Evolutionary conservation across 2,113 vertebrate species (phyloP), one percentile per base, ranked within the genome.

Genomic region (Sturnira hondurensis): DNA sequence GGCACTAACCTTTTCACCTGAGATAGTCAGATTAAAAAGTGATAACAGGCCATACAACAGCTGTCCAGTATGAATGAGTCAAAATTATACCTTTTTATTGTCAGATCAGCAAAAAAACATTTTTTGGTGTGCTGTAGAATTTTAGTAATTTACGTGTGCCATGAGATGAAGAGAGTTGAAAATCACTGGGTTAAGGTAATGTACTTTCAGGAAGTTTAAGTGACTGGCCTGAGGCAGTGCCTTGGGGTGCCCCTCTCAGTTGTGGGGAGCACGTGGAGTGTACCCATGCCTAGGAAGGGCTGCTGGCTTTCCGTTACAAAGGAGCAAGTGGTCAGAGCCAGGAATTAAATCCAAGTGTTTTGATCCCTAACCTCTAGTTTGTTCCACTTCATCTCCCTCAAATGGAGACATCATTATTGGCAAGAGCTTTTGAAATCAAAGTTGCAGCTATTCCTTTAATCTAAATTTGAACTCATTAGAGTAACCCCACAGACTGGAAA

Each of bases 361-460:
- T 89, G 83, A 92, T 93, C 86, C 56, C 41, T 91, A 89, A 97
- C 56, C 50, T 74, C 56, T 50, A 52, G 86, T 86, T 89, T 89
- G 89, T 97, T 94, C 86, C 68, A 78, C 93, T 96, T 90, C 73
- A 89, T 81, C 50, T 96, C 93, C 20, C 83, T 26, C 22, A 91
- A 74, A 89, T 36, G 54, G 52, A 95, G 92, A 84, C 56, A 47
- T 86, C 16, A 3, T 61, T 93, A 76, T 83, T 96, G 68, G 82
- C 86, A 91, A 91, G 68, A 80, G 16, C 65, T 97, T 96, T 93
- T 91, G 93, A 89, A 84, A 92, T 52, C 16, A 73, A 88, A 86
- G 74, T 71, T n/a, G 43, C 50, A 89, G 45, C 45, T 33, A 76
- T 89, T 78, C 67, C 74, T 91, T 95, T 96, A 26, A 93, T 95